Conservation (phyloP, 2,888 invertebrate species). For the Apeira syringaria region DNA sequence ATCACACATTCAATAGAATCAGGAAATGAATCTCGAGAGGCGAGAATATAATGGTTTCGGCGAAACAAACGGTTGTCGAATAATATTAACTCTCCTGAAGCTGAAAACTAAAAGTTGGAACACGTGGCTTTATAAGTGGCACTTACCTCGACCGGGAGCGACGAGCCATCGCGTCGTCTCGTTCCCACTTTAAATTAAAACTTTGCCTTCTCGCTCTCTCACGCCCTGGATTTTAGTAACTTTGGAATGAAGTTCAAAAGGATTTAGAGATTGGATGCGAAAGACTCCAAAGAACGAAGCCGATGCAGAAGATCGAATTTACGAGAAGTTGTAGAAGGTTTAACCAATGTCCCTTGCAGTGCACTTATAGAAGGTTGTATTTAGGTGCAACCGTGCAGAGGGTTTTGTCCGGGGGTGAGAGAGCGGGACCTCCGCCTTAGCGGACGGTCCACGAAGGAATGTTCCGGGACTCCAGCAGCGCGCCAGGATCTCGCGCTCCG, state of each 20-base stretch:
- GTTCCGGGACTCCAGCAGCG: slow-evolving; percentile 67
- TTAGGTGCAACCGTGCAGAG: slow-evolving; percentile 45
- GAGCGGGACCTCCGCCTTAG: slow-evolving; percentile 78
- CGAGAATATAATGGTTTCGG: slow-evolving; percentile 25
- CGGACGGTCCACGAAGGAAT: slow-evolving; percentile 80
- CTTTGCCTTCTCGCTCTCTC: slow-evolving; percentile 75
- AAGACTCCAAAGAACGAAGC: slow-evolving; percentile 17
- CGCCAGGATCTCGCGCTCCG: slow-evolving; percentile 69
- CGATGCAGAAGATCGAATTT: slow-evolving; percentile 16
- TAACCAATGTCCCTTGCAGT: slow-evolving; percentile 39
- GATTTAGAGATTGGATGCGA: slow-evolving; percentile 34
- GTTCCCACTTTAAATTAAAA: slow-evolving; percentile 77
- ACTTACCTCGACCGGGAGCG: slow-evolving; percentile 76
- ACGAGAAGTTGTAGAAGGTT: slow-evolving; percentile 27
- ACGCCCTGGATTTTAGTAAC: slow-evolving; percentile 56
- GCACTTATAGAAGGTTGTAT: slow-evolving; percentile 39
- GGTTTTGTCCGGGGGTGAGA: slow-evolving; percentile 62
- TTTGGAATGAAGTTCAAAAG: slow-evolving; percentile 39
- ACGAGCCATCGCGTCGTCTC: slow-evolving; percentile 73
- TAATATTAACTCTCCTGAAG: slow-evolving; percentile 26
- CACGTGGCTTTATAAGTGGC: slow-evolving; percentile 73
- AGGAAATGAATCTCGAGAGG: slow-evolving; percentile 26
- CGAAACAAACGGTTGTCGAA: slow-evolving; percentile 29
- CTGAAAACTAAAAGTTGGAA: slow-evolving; percentile 54
- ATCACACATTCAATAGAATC: slow-evolving; percentile 26